Percentiles rank a stretch among this genome's conserved stretches.
phyloP scores from a whole-genome alignment of 2,797 vertebrate genomes.

The Onychomys leucogaster region DNA sequence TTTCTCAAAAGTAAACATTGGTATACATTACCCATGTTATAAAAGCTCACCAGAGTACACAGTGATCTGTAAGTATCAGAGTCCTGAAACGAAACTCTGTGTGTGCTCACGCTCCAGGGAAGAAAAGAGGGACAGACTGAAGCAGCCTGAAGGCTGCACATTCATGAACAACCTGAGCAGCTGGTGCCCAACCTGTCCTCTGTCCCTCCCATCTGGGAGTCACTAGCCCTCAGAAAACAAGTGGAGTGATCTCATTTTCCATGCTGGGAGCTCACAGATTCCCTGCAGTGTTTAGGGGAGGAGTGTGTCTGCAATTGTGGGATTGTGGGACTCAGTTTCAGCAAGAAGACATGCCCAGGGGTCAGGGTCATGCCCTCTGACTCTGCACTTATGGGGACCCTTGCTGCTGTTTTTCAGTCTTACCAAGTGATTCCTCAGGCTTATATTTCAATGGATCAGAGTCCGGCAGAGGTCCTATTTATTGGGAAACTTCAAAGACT shows the following conservation, averaged over 20 bases:
- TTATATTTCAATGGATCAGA: not conserved
- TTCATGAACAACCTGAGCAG: constrained; percentile 5
- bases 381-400: not conserved
- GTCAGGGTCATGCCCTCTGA: not conserved
- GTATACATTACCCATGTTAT: not conserved
- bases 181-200: constrained; percentile 33
- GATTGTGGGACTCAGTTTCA: not conserved
- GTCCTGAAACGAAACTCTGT: not conserved
- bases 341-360: not conserved
- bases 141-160: constrained; percentile 20
- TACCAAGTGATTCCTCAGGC: not conserved
- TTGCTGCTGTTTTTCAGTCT: not conserved
- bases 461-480: not conserved
- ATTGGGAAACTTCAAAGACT: not conserved
- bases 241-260: constrained; percentile 64
- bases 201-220: constrained; percentile 38
- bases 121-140: not conserved
- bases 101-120: not conserved
- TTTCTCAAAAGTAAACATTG: not conserved
- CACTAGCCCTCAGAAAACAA: constrained; percentile 39
- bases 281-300: not conserved
- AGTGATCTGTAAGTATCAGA: not conserved
- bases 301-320: not conserved
- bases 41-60: not conserved
- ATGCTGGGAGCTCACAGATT: constrained; percentile 17